Evolutionary conservation across 2,888 invertebrate species (phyloP), one percentile per base, ranked within the genome.

Genomic region (Leptopterna dolabrata): DNA sequence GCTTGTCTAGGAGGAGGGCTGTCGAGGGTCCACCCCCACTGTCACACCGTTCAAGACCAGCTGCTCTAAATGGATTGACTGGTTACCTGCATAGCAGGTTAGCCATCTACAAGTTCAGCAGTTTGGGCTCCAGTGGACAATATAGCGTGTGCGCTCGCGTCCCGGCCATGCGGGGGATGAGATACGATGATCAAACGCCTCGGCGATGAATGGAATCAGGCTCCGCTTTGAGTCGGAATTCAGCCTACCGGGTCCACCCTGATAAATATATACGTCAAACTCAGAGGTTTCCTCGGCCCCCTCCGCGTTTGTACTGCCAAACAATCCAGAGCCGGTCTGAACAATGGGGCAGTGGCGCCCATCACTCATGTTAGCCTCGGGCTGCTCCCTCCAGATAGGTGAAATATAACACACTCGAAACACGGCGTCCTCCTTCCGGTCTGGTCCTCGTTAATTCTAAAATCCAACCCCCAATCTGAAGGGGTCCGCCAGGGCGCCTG

Each of bases 211-310:
- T 63, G 63, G 63, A 19, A 27, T 63, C 24, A 24, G 63, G 6
- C n/a, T n/a, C n/a, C n/a, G 51, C 16, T 19, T 11, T 24, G 27
- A 24, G 63, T 19, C 63, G 63, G 63, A 63, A 19, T 36, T 36
- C 36, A 19, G 63, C 1, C 63, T 27, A 13, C n/a, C 63, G 27
- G 27, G 24, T 11, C 63, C 24, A 16, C 16, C 24, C 78, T 45
- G 78, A 78, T 78, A 78, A 78, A 78, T 78, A 78, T 78, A 78
- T 78, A 78, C 78, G 78, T 78, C 78, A 78, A 78, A 78, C 45
- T 78, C 78, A 78, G 78, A 19, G 29, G 19, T 7, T 19, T 41
- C 36, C 36, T 11, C 24, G 11, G 24, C n/a, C 63, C 19, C 24
- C 24, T 27, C 24, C 13, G 63, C 27, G 7, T 27, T 9, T 9